Evolutionary conservation across 64 coral and sea anemone genomes (phyloP), one percentile per base, ranked within the genome.

Genomic region (Dendronephthya gigantea): DNA sequence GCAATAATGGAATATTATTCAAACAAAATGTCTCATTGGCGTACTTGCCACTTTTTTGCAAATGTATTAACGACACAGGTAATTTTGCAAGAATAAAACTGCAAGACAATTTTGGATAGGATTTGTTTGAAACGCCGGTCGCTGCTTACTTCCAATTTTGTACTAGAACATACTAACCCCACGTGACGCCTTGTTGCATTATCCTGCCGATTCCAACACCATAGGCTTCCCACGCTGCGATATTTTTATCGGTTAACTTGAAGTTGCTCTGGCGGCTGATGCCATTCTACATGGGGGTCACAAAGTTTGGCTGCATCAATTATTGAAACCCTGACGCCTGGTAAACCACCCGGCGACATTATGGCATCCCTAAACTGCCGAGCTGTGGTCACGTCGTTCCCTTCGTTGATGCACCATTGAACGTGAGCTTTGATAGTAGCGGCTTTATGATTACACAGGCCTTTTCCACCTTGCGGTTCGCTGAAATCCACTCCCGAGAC

Each of bases 151-250:
- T 45, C 41, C 41, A 45, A 66, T 66, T 22, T 66, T 22, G 58
- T 30, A 66, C 19, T 66, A 66, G 29, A 5, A 66, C 19, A 50
- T 87, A 72, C 55, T 16, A n/a, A 40, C 72, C 72, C 55, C 66
- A 14, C 38, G 43, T 81, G 40, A 55, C 48, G 47, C 40, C 72
- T 88, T 88, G 75, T 41, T 50, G 41, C 41, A 50, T 82, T n/a
- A 81, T 34, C 87, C 41, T 88, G 87, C 87, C 76, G 81, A 48
- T 8, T 5, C 87, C 76, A 69, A 82, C 81, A 39, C 81, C 81
- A 69, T 88, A 88, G 41, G 87, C 87, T 83, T 69, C 27, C 87
- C 87, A 87, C 39, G 43, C 39, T 49, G 68, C 47, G 39, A 87
- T 30, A 11, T 62, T 62, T 6, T 41, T 50, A 49, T 16, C 68